Conservation (phyloP, 2,113 vertebrate species). For the Heterotis niloticus region DNA sequence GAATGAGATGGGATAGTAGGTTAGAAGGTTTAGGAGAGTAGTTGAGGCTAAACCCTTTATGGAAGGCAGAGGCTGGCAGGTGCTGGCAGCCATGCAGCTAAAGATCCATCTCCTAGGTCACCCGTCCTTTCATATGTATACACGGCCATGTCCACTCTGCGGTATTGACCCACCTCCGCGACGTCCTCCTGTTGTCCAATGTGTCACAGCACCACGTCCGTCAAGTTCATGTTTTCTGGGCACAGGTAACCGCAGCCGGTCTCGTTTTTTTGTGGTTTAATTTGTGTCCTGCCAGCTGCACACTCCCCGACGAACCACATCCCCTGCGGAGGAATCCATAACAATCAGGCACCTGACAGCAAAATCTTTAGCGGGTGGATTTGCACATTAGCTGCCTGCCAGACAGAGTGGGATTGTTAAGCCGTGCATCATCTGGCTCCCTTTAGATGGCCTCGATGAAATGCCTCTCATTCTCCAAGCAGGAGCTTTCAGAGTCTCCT, state of each 20-base stretch:
- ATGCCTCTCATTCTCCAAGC: not conserved
- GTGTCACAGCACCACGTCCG: not conserved
- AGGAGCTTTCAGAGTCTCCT: not conserved
- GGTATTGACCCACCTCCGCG: not conserved
- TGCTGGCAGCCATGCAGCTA: too few relatives aligned
- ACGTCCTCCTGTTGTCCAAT: not conserved
- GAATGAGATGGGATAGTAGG: too few relatives aligned
- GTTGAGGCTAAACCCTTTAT: too few relatives aligned
- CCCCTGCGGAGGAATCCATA: constrained; percentile 9
- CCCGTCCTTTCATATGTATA: too few relatives aligned
- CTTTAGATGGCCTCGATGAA: not conserved
- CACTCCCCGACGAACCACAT: not conserved
- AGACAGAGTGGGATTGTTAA: not conserved
- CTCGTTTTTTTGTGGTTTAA: not conserved
- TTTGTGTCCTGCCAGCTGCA: not conserved
- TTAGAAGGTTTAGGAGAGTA: too few relatives aligned
- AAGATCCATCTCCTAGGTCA: too few relatives aligned
- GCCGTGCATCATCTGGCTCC: not conserved
- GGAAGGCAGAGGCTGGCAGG: too few relatives aligned
- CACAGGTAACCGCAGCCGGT: not conserved
- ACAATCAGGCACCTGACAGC: not conserved
- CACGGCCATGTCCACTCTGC: too few relatives aligned
- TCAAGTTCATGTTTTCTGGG: not conserved
- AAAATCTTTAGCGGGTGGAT: constrained; percentile 13
- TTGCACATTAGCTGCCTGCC: not conserved